Conservation (phyloP, 2,113 vertebrate species). For the Atherinomorus stipes region DNA sequence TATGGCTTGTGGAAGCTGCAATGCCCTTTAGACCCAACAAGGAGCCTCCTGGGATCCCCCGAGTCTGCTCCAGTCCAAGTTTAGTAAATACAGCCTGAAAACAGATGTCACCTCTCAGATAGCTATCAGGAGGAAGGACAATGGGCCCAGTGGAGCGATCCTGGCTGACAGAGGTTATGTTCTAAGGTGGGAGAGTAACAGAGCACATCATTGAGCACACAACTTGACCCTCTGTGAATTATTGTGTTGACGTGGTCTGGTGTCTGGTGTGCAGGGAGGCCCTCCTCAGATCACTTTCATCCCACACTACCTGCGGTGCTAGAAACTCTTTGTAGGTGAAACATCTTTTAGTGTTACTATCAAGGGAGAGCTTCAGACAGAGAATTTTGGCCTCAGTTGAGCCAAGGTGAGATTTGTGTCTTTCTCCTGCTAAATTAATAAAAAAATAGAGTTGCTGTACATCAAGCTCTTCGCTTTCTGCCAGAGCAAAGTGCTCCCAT, state of each 20-base stretch:
- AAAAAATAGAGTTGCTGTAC: slow-evolving; percentile 17
- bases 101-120: slow-evolving; percentile 63
- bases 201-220: slow-evolving; percentile 59
- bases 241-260: slow-evolving; percentile 55
- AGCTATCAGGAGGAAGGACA: slow-evolving; percentile 47
- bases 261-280: slow-evolving; percentile 38
- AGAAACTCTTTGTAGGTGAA: slow-evolving; percentile 16
- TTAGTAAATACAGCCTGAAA: slow-evolving; percentile 66
- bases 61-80: slow-evolving; percentile 51
- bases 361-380: slow-evolving; percentile 21
- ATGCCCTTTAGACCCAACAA: slow-evolving; percentile 54
- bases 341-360: slow-evolving; percentile 14
- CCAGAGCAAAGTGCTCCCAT: slow-evolving; percentile 55
- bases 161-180: slow-evolving; percentile 56
- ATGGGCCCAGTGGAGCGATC: slow-evolving; percentile 55
- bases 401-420: slow-evolving; percentile 18
- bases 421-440: slow-evolving; percentile 26
- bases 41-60: slow-evolving; percentile 52
- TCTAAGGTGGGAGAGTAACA: slow-evolving; percentile 51
- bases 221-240: slow-evolving; percentile 59
- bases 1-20: slow-evolving; percentile 56
- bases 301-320: slow-evolving; percentile 48
- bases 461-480: slow-evolving; percentile 15
- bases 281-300: slow-evolving; percentile 57
- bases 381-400: neutral